Percentiles rank a stretch among this genome's conserved stretches.
Evolutionary conservation across 2,113 vertebrate genomes (phyloP).

Genomic region (Vulpes ferrilata): DNA sequence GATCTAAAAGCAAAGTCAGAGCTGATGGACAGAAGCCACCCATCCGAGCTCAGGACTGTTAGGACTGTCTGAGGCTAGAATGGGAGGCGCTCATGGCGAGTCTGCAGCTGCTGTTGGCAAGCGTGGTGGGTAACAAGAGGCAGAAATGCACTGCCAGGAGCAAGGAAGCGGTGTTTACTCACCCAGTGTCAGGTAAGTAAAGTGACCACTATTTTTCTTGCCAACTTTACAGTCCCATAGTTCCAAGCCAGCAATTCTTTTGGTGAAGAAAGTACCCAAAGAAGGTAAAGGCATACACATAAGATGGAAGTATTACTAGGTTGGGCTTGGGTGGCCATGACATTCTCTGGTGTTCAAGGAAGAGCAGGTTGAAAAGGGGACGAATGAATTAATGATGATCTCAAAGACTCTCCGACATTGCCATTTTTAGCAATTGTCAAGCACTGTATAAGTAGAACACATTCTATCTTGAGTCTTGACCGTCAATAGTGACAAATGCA

Average conservation of each 20-base stretch:
- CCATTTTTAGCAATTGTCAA: constrained; percentile 77
- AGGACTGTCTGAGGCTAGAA: neutral
- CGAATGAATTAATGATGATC: constrained; percentile 81
- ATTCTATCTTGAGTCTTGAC: constrained; percentile 44
- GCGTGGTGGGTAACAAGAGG: neutral
- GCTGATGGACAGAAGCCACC: neutral
- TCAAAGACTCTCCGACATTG: constrained; percentile 78
- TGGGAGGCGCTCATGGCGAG: neutral
- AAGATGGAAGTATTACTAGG: constrained; percentile 42
- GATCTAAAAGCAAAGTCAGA: neutral
- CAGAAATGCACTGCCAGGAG: neutral
- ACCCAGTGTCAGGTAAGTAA: neutral
- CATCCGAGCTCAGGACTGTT: neutral
- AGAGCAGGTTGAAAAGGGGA: constrained; percentile 14
- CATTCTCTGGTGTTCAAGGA: constrained; percentile 1
- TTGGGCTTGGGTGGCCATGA: neutral
- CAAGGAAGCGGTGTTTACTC: neutral
- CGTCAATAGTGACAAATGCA: constrained; percentile 51
- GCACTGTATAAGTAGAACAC: neutral
- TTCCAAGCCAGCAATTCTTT: neutral
- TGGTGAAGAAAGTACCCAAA: neutral
- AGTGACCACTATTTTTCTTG: neutral
- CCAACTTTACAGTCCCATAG: neutral
- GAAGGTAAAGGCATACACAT: neutral
- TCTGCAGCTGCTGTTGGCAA: neutral